Percentiles rank a stretch among this genome's conserved stretches.
phyloP scores from a whole-genome alignment of 1,140 invertebrate species.

The Drosophila setifemur region DNA sequence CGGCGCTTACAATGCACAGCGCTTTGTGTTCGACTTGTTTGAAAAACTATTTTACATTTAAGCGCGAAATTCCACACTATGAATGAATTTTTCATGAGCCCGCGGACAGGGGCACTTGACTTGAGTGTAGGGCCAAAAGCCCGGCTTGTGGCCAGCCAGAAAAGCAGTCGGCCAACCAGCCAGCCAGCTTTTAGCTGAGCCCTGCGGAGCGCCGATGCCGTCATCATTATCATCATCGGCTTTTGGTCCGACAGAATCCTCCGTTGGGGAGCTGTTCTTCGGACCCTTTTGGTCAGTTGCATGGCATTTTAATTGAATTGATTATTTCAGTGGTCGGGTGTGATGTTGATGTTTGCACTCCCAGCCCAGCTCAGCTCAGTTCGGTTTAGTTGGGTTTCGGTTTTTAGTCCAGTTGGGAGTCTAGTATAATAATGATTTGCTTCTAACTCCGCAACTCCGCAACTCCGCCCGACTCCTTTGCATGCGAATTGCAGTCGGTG shows the following conservation, averaged over 20 bases:
- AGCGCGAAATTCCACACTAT: constrained; percentile 82
- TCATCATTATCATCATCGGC: constrained; percentile 54
- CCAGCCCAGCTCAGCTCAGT: not conserved
- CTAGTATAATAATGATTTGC: constrained; percentile 64
- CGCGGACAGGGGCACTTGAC: constrained; percentile 32
- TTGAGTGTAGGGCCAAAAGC: not conserved
- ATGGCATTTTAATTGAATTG: constrained; percentile 81
- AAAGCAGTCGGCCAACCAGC: too few species aligned
- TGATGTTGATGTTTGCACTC: constrained; percentile 67
- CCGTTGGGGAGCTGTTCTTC: constrained; percentile 19
- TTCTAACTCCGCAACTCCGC: constrained; percentile 11
- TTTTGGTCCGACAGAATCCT: constrained; percentile 13
- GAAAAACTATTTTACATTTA: constrained; percentile 82
- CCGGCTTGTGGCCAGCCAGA: too few species aligned
- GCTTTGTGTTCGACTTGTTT: constrained; percentile 79
- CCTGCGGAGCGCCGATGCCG: not conserved
- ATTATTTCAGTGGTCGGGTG: constrained; percentile 74
- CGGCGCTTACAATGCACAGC: constrained; percentile 62
- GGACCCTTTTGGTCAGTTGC: constrained; percentile 63
- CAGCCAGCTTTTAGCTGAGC: not conserved
- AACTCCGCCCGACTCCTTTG: constrained; percentile 24
- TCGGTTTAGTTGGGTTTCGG: not conserved
- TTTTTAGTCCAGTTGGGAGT: not conserved
- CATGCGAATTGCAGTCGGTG: constrained; percentile 26
- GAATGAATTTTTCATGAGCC: constrained; percentile 82